phyloP scores from a whole-genome alignment of 2,797 vertebrate species.

The Brachymystax lenok region DNA sequence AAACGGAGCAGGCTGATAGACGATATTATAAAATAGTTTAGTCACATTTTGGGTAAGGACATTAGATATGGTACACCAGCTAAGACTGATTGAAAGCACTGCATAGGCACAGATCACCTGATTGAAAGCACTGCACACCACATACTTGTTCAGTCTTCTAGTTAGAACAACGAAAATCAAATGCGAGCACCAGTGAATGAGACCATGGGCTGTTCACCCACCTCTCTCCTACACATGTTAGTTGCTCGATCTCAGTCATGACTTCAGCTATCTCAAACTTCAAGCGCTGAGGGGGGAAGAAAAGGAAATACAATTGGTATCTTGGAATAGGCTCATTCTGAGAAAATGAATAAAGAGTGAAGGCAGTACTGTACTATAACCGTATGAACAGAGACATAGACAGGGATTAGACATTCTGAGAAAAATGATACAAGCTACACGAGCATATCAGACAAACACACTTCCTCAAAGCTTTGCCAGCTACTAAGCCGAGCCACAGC shows the following conservation, averaged over 20 bases:
- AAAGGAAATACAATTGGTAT: neutral
- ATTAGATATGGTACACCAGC: neutral
- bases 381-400: neutral
- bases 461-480: neutral
- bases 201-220: constrained; percentile 41
- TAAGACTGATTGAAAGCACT: neutral
- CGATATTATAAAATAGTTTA: neutral
- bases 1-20: neutral
- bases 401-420: neutral
- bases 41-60: neutral
- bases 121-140: neutral
- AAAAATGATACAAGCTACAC: neutral
- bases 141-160: neutral
- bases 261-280: constrained; percentile 98
- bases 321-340: neutral
- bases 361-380: neutral
- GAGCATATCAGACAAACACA: neutral
- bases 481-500: neutral
- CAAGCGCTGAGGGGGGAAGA: constrained; percentile 79
- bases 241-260: constrained; percentile 97
- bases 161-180: neutral
- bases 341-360: neutral
- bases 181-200: neutral
- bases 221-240: constrained; percentile 94
- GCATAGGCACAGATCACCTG: no score